Base-by-base conservation (phyloP, 2,113 vertebrate species). In the Phrynocephalus versicolor region DNA sequence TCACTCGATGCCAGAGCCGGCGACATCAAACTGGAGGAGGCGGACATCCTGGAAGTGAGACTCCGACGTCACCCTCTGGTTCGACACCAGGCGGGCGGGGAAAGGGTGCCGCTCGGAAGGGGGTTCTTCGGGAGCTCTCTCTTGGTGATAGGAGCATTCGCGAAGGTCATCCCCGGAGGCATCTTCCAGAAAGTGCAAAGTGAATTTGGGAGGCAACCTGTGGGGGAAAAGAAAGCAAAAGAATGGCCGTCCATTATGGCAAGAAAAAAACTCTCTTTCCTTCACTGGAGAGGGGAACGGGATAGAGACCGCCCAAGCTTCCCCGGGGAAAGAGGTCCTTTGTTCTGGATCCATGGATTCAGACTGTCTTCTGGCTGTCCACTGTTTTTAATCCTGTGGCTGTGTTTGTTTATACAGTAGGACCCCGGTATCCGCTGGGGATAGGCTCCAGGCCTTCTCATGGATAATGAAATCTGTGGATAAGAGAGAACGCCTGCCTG, bases 21-120 rank as follows among this genome's bases (percentile, higher is more conserved):
- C 74, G 65, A 99, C 86, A 79, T 99, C 97, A 0, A 99, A 98
- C 85, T 98, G 97, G 0, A 99, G 97, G 85, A 96, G 97, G 19
- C 98, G 97, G 15, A 99, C 98, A 0, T 99, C 98, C 95, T 99
- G 99, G 90, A 98, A 99, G 85, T 99, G 98, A 0, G 89, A 92
- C 0, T 65, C 74, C 15, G 97, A 94, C 0, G 98, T 99, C 21
- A 99, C 93, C 65, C 98, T 95, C 76, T 78, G 90, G 67, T 98
- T 99, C 92, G 92, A 94, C 70, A 98, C 39, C 92, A 99, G 0
- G 9, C 16, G 93, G 12, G 98, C 97, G 60, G 86, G 14, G 21
- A 98, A 98, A 2, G 98, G 97, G 2, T 74, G 89, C 0, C 87
- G 79, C 80, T 96, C 94, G 0, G 96, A 97, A 9, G 96, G 95